A percentile compares a stretch with the other conserved stretches of the same genome.
Conservation (phyloP, 1,140 invertebrate genomes). For the Campoletis sonorensis region DNA sequence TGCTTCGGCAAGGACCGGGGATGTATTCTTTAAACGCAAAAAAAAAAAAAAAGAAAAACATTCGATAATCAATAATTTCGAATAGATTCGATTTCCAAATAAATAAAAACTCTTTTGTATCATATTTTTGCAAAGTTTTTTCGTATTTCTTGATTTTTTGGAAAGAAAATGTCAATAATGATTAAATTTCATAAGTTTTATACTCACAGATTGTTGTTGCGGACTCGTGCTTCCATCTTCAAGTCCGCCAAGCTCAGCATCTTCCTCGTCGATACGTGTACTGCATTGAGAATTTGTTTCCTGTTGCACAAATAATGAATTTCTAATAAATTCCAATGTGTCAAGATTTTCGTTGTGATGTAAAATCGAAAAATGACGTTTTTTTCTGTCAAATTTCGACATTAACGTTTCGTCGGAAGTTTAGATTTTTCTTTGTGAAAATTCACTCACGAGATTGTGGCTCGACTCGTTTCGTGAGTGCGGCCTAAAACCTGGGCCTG, state of each 20-base stretch:
- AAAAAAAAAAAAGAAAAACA: not conserved
- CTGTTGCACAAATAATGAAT: constrained; percentile 48
- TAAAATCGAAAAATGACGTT: not conserved
- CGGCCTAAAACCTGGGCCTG: constrained; percentile 94
- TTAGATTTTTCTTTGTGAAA: no score
- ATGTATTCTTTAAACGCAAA: constrained; percentile 59
- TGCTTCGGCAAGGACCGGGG: constrained; percentile 66
- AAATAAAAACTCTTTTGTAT: no score
- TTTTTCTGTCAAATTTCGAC: not conserved
- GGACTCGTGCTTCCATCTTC: constrained; percentile 67
- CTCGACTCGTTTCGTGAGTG: constrained; percentile 89
- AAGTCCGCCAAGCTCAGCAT: constrained; percentile 66
- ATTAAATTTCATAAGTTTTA: not conserved
- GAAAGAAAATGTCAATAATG: not conserved
- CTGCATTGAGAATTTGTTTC: constrained; percentile 75
- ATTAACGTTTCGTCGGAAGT: no score
- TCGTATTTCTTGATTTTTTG: no score
- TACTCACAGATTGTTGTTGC: constrained; percentile 58
- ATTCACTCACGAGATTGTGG: constrained; percentile 70
- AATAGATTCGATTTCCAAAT: no score
- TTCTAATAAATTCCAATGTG: not conserved
- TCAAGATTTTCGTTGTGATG: not conserved
- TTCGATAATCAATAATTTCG: not conserved
- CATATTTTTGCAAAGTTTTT: no score
- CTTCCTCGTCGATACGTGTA: constrained; percentile 82